A percentile compares a stretch with the other conserved stretches of the same genome.
These are phyloP conservation scores for Chelonus formosanus DNA, from an alignment of 2,888 invertebrate genomes.

Conservation along the genomic window DNA sequence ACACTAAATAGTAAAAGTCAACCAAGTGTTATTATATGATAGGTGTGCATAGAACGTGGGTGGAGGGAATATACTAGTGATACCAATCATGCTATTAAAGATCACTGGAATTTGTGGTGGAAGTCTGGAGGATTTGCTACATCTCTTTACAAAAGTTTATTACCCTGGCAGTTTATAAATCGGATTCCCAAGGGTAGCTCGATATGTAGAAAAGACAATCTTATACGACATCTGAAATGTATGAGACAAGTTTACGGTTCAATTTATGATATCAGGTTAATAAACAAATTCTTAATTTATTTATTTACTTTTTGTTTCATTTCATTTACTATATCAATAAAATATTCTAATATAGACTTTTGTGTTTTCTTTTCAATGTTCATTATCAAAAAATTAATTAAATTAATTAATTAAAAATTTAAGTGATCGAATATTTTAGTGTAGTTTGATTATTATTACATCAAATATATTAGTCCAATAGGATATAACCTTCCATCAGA, in stretches of 20 bases:
- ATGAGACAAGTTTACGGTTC: slow-evolving; percentile 84
- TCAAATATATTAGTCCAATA: slow-evolving; percentile 70
- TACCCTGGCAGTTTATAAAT: slow-evolving; percentile 83
- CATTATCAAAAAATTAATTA: no score
- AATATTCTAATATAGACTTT: no score
- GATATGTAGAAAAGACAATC: slow-evolving; percentile 84
- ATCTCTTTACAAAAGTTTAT: slow-evolving; percentile 73
- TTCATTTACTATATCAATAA: no score
- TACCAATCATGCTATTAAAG: slow-evolving; percentile 66
- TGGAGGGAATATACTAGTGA: slow-evolving; percentile 80
- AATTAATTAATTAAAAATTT: not conserved
- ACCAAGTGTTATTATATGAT: not conserved
- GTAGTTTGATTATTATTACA: slow-evolving; percentile 5
- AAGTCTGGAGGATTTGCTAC: slow-evolving; percentile 78
- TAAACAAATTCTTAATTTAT: not conserved
- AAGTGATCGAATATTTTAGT: not conserved
- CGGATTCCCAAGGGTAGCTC: slow-evolving; percentile 85
- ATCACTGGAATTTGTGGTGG: slow-evolving; percentile 90
- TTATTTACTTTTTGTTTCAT: no score
- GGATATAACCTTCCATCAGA: slow-evolving; percentile 85
- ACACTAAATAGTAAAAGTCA: no score
- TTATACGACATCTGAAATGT: slow-evolving; percentile 79
- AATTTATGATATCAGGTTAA: slow-evolving; percentile 84
- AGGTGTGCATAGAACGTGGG: slow-evolving; percentile 82
- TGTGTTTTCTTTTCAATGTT: no score